phyloP scores from a whole-genome alignment of 1,140 invertebrate genomes.

The Drosophila setifemur region DNA sequence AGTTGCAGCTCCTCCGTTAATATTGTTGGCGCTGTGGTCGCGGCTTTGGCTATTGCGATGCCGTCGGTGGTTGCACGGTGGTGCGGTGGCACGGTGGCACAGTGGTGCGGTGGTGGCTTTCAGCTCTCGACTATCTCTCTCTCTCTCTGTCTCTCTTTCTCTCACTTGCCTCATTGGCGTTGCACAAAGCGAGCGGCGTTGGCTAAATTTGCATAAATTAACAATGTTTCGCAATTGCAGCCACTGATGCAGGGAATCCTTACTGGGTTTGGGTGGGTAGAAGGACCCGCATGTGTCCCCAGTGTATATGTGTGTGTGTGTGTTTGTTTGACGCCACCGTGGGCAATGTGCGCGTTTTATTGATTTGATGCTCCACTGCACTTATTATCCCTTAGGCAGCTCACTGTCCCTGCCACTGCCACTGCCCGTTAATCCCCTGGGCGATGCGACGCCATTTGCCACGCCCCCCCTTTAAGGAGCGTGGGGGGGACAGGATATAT shows the following conservation, averaged over 20 bases:
- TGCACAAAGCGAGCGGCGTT: constrained; percentile 71
- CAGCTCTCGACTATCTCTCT: constrained; percentile 31
- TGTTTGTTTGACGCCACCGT: constrained; percentile 27
- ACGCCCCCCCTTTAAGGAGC: constrained; percentile 23
- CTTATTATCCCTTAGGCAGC: constrained; percentile 75
- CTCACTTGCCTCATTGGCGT: constrained; percentile 70
- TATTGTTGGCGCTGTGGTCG: constrained; percentile 72
- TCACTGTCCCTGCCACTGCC: constrained; percentile 13
- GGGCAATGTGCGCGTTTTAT: constrained; percentile 69
- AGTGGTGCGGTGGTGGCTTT: constrained; percentile 37
- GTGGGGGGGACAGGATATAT: too few species aligned
- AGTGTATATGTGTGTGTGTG: constrained; percentile 7
- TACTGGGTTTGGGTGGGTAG: constrained; percentile 11
- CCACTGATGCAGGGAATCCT: constrained; percentile 76
- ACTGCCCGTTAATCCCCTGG: constrained; percentile 60
- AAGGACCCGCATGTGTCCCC: not conserved
- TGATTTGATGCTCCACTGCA: constrained; percentile 78
- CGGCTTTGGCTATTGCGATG: constrained; percentile 41
- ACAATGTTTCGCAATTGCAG: constrained; percentile 79
- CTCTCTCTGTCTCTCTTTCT: too few species aligned
- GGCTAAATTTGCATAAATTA: constrained; percentile 80
- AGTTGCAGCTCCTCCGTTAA: constrained; percentile 43
- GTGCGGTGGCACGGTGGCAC: too few species aligned
- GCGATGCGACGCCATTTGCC: constrained; percentile 57
- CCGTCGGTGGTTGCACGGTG: constrained; percentile 20